Base-by-base conservation (phyloP, 1,140 invertebrate species). In the Bombus ignitus region DNA sequence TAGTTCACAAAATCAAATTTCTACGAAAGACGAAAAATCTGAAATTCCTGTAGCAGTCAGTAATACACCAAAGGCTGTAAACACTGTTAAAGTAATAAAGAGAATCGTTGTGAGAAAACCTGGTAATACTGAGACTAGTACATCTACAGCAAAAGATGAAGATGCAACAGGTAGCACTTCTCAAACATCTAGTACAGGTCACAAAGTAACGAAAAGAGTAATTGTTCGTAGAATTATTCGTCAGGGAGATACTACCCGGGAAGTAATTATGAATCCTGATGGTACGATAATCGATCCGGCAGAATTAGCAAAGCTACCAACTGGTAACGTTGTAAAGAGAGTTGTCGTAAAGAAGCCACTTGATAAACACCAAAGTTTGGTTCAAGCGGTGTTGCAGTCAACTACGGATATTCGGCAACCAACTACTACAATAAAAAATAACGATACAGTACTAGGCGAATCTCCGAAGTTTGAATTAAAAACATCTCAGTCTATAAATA, bases 191-290 rank as follows among this genome's bases (percentile, higher is more conserved):
- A 65, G 87, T 37, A 79, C 83, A 3, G 92, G 91, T 4, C 85
- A 92, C 0, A 95, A 95, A 68, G 91, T 94, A 6, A 94, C 92
- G 0, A 95, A 94, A 65, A 83, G 95, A 83, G 93, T 95, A 0
- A 95, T 95, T 15, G 94, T 95, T 1, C 92, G 95, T 10, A 91
- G 94, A 91, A 95, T 95, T 18, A 95, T 95, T 44, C 92, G 95
- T 0, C 94, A 95, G 22, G 95, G 95, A 0, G 94, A 95, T 74
- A 95, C 93, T 0, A 95, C 93, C 1, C 87, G 94, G 6, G 95
- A 95, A 47, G 92, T 95, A 0, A 93, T 95, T 10, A 95, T 95
- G 94, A 95, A 95, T 90, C 94, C 94, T 0, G 95, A 95, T 84
- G 95, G 95, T 4, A 95, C 94, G 0, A 84, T 94, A 22, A 94